Conservation (phyloP, 2,113 vertebrate species). For the Delphinus delphis region DNA sequence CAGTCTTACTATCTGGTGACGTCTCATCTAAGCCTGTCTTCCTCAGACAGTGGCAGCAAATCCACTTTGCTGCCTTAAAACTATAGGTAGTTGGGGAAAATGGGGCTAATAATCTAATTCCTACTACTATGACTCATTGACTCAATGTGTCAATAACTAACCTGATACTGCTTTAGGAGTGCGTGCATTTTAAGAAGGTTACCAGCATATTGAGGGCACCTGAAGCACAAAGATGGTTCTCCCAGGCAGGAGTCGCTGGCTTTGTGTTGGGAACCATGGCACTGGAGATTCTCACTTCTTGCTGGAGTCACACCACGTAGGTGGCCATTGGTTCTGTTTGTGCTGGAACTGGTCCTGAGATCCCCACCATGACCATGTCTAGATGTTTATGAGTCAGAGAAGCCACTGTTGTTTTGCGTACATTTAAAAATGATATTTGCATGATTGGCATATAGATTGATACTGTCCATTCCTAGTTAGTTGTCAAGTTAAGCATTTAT, state of each 20-base stretch:
- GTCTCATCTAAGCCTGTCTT: not conserved
- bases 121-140: not conserved
- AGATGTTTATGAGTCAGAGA: not conserved
- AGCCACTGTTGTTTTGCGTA: not conserved
- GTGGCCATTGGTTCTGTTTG: not conserved
- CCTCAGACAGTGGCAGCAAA: not conserved
- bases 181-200: not conserved
- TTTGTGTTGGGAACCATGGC: not conserved
- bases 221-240: not conserved
- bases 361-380: not conserved
- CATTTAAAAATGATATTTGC: not conserved
- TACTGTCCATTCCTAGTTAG: not conserved
- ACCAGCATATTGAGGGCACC: not conserved
- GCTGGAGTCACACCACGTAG: not conserved
- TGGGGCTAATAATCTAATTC: not conserved
- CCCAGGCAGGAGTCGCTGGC: not conserved
- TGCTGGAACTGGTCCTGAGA: not conserved
- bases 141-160: not conserved
- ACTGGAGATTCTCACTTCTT: not conserved
- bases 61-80: not conserved
- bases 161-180: not conserved
- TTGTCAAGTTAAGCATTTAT: not conserved
- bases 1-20: not conserved
- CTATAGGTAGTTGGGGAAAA: not conserved
- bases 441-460: not conserved